Evolutionary conservation across 2,797 vertebrate genomes (phyloP).

Genomic region (Mormyrops boulengeri): DNA sequence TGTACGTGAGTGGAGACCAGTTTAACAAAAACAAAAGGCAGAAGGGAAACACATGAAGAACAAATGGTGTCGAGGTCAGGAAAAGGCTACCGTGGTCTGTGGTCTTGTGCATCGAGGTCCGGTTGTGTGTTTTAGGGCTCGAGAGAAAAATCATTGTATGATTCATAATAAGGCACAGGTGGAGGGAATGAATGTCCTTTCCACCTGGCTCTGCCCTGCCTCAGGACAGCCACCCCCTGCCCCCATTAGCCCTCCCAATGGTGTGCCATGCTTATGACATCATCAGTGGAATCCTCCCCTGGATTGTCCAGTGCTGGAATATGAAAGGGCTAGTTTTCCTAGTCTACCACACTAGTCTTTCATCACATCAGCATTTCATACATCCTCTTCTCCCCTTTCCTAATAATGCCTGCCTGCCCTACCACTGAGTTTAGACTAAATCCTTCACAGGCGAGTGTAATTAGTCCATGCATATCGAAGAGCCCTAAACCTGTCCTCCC

Average conservation of each 20-base stretch:
- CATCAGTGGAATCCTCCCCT: background rate
- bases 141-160: background rate
- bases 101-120: background rate
- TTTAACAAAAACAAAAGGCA: background rate
- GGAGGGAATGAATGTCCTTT: background rate
- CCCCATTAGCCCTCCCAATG: background rate
- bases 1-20: background rate
- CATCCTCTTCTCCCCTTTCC: background rate
- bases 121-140: background rate
- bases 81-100: background rate
- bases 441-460: background rate
- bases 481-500: background rate
- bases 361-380: background rate
- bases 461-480: slow-evolving; percentile 1
- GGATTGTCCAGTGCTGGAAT: background rate
- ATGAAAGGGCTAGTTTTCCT: background rate
- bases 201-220: background rate
- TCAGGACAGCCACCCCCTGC: background rate
- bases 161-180: background rate
- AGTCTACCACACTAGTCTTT: background rate
- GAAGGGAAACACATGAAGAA: background rate
- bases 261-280: background rate
- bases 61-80: background rate
- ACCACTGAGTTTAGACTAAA: slow-evolving; percentile 8
- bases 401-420: background rate